Percentiles rank a stretch among this genome's conserved stretches.
phyloP scores from a whole-genome alignment of 2,113 vertebrate genomes.

The Cryptomyrus ogoouensis region DNA sequence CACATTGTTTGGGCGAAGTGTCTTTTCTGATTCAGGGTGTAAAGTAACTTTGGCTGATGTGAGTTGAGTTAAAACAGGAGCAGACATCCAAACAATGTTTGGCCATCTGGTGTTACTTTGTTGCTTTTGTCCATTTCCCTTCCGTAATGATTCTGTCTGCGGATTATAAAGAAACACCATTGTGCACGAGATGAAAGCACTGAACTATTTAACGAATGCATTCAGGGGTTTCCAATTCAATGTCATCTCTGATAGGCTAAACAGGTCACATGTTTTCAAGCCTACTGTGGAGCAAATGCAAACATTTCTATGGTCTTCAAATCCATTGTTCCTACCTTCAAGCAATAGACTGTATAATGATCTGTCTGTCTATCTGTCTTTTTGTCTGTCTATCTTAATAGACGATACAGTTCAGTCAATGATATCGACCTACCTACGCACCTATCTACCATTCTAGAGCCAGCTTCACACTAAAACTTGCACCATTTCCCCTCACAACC shows the following conservation, averaged over 20 bases:
- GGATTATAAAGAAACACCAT: slow-evolving; percentile 3
- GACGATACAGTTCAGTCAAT: background rate
- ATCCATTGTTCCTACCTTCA: background rate
- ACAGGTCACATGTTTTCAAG: background rate
- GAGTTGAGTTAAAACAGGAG: background rate
- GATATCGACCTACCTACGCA: background rate
- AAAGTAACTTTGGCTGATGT: background rate
- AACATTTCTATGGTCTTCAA: background rate
- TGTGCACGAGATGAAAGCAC: background rate
- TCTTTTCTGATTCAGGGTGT: background rate
- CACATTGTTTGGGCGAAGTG: background rate
- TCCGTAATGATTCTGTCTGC: slow-evolving; percentile 16
- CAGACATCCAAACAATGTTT: background rate
- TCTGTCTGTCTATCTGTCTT: background rate
- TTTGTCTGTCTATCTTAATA: background rate
- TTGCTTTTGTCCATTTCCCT: slow-evolving; percentile 4
- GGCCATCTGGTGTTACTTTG: background rate
- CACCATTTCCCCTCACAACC: background rate
- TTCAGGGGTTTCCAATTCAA: background rate
- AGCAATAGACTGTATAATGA: background rate
- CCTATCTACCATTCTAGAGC: background rate
- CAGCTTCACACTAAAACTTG: background rate
- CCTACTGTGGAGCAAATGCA: background rate
- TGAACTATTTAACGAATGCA: slow-evolving; percentile 13
- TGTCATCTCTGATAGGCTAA: slow-evolving; percentile 5